These are phyloP conservation scores for Microcaecilia unicolor DNA, from an alignment of 2,797 vertebrate species.

Conservation along the genomic window DNA sequence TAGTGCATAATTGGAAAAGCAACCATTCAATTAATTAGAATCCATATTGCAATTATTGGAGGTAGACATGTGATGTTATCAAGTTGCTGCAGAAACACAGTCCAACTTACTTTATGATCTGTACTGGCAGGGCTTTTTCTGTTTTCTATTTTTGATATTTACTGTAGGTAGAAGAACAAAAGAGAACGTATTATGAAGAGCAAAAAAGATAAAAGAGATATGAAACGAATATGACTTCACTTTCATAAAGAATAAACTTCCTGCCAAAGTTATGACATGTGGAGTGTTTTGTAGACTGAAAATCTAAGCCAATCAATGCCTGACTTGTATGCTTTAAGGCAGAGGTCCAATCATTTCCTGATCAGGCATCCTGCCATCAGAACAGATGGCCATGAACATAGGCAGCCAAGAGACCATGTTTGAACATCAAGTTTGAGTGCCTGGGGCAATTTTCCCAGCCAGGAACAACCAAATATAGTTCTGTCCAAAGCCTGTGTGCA, in stretches of 20 bases:
- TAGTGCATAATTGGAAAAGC: too few relatives aligned
- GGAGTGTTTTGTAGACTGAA: conserved; percentile 25
- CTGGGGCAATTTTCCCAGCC: conserved; percentile 43
- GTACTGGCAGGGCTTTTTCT: neutral
- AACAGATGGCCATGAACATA: conserved; percentile 45
- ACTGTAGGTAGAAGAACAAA: neutral
- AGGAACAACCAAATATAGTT: conserved; percentile 44
- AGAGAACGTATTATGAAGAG: neutral
- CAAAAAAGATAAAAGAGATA: neutral
- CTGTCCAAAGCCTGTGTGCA: conserved; percentile 25
- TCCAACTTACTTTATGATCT: neutral
- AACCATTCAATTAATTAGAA: too few relatives aligned
- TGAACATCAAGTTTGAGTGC: conserved; percentile 19
- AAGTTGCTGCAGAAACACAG: too few relatives aligned
- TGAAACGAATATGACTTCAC: neutral
- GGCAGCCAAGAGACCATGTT: conserved; percentile 31
- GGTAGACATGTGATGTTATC: too few relatives aligned
- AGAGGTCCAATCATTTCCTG: conserved; percentile 36
- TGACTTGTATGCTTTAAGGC: conserved; percentile 34
- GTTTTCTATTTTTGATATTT: neutral
- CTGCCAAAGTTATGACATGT: neutral
- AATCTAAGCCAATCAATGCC: conserved; percentile 28
- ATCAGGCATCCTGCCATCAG: conserved; percentile 35
- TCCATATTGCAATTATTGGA: too few relatives aligned
- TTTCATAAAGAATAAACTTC: neutral